phyloP scores from a whole-genome alignment of 2,888 invertebrate genomes.

The Serrognathus titanus region DNA sequence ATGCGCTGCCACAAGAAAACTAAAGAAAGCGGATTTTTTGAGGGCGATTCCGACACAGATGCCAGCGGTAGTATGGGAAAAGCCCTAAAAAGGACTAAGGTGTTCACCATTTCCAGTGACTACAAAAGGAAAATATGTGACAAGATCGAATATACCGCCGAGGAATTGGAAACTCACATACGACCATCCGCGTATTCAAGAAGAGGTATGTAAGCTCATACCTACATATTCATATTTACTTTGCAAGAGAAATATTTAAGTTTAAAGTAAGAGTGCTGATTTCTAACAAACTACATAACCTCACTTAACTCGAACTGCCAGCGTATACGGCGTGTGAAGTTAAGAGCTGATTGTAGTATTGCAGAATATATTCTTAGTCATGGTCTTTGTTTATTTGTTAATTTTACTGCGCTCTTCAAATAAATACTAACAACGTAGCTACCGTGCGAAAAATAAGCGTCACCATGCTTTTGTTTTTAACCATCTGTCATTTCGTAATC shows the following conservation, averaged over 20 bases:
- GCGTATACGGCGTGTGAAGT: no score
- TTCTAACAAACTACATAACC: not conserved
- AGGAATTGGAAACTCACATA: constrained; percentile 42
- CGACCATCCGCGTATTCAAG: constrained; percentile 29
- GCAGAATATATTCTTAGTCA: no score
- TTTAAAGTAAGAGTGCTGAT: not conserved
- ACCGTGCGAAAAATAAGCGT: no score
- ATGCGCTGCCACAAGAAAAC: constrained; percentile 50
- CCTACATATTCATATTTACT: not conserved
- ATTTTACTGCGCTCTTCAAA: no score
- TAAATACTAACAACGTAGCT: no score
- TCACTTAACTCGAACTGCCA: no score
- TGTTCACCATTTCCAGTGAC: constrained; percentile 43
- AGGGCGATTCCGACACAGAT: constrained; percentile 65
- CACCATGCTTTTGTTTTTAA: no score
- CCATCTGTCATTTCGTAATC: no score
- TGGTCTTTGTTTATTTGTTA: no score
- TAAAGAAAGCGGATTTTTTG: constrained; percentile 81
- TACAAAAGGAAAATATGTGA: constrained; percentile 26
- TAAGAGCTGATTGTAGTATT: no score
- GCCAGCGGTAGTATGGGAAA: constrained; percentile 53
- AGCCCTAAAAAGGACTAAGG: constrained; percentile 47
- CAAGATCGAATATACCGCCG: constrained; percentile 39
- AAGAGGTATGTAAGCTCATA: constrained; percentile 10
- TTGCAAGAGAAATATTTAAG: not conserved